Evolutionary conservation across 2,888 invertebrate species (phyloP), one percentile per base, ranked within the genome.

Genomic region (Sarcophaga carnaria): DNA sequence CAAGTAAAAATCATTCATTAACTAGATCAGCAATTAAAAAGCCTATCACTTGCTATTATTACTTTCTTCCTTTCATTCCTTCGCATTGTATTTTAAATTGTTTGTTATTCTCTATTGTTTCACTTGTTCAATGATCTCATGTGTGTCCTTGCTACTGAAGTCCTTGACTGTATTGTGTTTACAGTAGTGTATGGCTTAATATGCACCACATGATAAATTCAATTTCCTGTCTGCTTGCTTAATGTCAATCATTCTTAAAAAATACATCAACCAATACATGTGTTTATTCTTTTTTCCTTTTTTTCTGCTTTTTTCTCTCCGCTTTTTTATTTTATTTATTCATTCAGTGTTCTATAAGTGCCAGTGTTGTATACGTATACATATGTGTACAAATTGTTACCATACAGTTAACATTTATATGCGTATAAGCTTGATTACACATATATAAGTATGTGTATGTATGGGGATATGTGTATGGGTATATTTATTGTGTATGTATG

Each of bases 211-310:
- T 84, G 84, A 81, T 87, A 84, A 54, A 84, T 84, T 87, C 87
- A 87, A 87, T 87, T 84, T 87, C 87, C 87, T 87, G 87, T 82
- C 79, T 84, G 81, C 81, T 79, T 76, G 87, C 59, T 82, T 71
- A 79, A 79, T 84, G 87, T 84, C 87, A 87, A 87, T 87, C 87
- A 87, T 79, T 84, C 87, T 81, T 79, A 79, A 87, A 83, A 84
- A 76, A 81, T 81, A 87, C 71, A 81, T 76, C 79, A 82, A 81
- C 75, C 79, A 74, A 71, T 87, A 84, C 84, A 84, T 75, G 63
- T 76, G 76, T 62, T 49, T 77, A 79, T 37, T 37, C 37, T 37
- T 37, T 37, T 37, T 27, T 4, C 22, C 22, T 22, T 1, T 22
- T 22, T 22, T 22, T 22, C 22, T 22, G 22, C 20, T 22, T 22